Evolutionary conservation across 2,888 invertebrate species (phyloP), one percentile per base, ranked within the genome.

Genomic region (Chrysomela aeneicollis): DNA sequence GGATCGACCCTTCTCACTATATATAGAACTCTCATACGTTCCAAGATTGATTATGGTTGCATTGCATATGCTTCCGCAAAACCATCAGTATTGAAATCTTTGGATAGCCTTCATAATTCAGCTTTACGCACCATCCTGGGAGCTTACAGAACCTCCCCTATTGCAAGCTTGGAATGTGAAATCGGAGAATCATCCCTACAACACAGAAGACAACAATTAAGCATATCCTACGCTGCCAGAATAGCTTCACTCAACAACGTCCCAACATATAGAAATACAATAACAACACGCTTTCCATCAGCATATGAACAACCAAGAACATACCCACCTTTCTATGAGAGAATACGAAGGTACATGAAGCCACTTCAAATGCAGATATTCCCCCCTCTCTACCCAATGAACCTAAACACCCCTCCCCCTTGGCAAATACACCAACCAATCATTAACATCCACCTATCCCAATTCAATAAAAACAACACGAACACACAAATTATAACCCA

Each of bases 401-500:
- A 54, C n/a, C n/a, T 54, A 18, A 35, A n/a, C 19, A 35, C 35
- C 26, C 9, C 51, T 30, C 32, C 30, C 10, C 35, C 53, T 6
- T 53, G 18, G 53, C 53, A 37, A 2, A 54, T 21, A 9, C 54
- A 35, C 22, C 18, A 15, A 19, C 37, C 35, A 53, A 35, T 32
- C 32, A 32, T 53, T 15, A 53, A 18, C 15, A 53, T 17, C 32
- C 10, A 53, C 32, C 32, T 30, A 0, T 53, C 35, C 32, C 18
- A 53, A 19, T 53, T 53, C 53, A 53, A 53, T 18, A 53, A 53
- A 35, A 17, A 32, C 12, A 22, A 53, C 26, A 53, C 32, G n/a
- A 53, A 10, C 17, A 0, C 21, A 5, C 53, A 35, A 53, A 32
- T 53, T 22, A 9, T 32, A 21, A 53, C 15, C 18, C 15, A 53